Evolutionary conservation across 2,113 vertebrate species (phyloP).

Genomic region (Cyprinodon tularosa): DNA sequence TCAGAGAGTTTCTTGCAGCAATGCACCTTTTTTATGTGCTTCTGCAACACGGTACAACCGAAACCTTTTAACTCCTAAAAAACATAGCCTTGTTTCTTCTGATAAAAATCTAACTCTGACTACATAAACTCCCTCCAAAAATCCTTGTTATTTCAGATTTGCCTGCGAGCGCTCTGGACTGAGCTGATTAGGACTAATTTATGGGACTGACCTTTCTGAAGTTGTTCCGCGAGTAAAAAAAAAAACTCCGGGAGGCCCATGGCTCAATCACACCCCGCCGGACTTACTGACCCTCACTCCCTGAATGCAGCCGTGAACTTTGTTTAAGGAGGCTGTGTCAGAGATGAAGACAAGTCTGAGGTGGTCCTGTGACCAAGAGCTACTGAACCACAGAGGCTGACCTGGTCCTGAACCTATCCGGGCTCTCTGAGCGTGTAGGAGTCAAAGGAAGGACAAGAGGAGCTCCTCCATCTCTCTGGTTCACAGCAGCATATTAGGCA

Average conservation of each 20-base stretch:
- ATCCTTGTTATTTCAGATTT: neutral
- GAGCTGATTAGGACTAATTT: slow-evolving; percentile 16
- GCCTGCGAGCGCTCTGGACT: neutral
- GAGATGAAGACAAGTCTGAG: neutral
- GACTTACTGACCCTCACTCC: slow-evolving; percentile 13
- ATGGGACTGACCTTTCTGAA: slow-evolving; percentile 14
- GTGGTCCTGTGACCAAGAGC: neutral
- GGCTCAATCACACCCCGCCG: neutral
- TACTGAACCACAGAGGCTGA: slow-evolving; percentile 7
- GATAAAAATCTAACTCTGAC: neutral
- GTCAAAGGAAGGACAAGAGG: neutral
- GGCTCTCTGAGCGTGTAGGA: neutral
- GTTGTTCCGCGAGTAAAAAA: neutral
- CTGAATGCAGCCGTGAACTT: neutral
- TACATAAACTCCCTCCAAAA: neutral
- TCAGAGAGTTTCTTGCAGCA: neutral
- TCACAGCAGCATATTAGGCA: slow-evolving; percentile 43
- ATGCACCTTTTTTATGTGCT: neutral
- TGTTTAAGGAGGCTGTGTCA: neutral
- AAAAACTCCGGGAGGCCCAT: slow-evolving; percentile 7
- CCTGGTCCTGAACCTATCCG: slow-evolving; percentile 1
- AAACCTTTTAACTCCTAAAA: neutral
- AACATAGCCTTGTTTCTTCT: neutral
- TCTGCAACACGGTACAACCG: neutral
- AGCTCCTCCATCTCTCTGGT: neutral